Percentiles rank a stretch among this genome's conserved stretches.
Evolutionary conservation across 2,797 vertebrate genomes (phyloP).

Genomic region (Carcharodon carcharias): DNA sequence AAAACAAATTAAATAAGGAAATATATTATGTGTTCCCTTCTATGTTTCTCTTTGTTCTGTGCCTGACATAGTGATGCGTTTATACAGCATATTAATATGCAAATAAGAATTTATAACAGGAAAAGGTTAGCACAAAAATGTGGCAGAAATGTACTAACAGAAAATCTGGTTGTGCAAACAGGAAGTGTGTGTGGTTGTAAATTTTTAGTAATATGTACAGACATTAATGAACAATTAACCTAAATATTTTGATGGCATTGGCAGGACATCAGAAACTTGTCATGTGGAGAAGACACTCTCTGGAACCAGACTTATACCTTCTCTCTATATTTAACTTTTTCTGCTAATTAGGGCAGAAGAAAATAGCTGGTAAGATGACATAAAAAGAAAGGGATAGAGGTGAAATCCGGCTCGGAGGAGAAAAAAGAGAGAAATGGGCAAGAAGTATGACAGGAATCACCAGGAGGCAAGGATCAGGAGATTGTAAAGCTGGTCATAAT

Average conservation of each 20-base stretch:
- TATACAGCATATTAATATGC: background rate
- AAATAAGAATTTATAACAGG: background rate
- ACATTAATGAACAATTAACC: background rate
- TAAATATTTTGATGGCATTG: slow-evolving; percentile 1
- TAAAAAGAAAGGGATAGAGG: slow-evolving; percentile 3
- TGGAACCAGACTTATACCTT: background rate
- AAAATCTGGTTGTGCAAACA: background rate
- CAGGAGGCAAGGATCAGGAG: background rate
- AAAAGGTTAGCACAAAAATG: background rate
- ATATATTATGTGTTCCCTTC: too few species aligned
- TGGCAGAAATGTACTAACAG: background rate
- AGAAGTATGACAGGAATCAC: background rate
- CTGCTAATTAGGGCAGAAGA: slow-evolving; percentile 30
- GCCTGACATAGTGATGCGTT: background rate
- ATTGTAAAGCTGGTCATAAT: slow-evolving; percentile 10
- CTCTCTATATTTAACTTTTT: slow-evolving; percentile 21
- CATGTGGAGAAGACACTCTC: background rate
- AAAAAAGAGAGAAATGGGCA: background rate
- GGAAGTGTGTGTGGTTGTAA: background rate
- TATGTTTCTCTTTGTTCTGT: background rate
- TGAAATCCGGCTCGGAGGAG: slow-evolving; percentile 10
- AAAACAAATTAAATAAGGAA: background rate
- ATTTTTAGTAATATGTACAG: background rate
- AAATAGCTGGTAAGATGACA: background rate
- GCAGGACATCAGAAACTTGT: background rate